These are phyloP conservation scores for Hycleus phaleratus DNA, from an alignment of 1,140 invertebrate species.

Conservation along the genomic window DNA sequence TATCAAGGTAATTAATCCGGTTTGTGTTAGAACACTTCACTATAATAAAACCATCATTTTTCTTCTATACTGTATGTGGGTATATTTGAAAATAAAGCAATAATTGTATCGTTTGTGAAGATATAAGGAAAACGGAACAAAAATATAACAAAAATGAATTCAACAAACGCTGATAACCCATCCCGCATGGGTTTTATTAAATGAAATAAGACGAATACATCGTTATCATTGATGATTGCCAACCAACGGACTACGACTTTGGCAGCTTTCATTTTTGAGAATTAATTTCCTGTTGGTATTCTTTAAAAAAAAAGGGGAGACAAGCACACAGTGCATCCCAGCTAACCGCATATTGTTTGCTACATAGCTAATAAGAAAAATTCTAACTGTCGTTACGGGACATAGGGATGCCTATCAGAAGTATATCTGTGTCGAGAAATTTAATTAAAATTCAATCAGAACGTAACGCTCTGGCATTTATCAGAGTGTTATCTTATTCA, in stretches of 20 bases:
- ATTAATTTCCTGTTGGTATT: conserved; percentile 44
- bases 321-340: conserved; percentile 31
- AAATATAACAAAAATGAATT: too few species aligned
- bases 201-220: conserved; percentile 37
- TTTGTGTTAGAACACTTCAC: too few species aligned
- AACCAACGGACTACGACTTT: conserved; percentile 27
- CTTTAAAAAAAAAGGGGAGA: conserved; percentile 37
- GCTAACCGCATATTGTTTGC: conserved; percentile 38
- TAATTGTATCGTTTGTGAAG: background rate
- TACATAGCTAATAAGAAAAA: conserved; percentile 36
- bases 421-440: conserved; percentile 34
- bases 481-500: conserved; percentile 34
- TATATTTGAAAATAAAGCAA: background rate
- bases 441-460: conserved; percentile 43
- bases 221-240: conserved; percentile 34
- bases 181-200: conserved; percentile 32
- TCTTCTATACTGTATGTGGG: too few species aligned
- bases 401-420: conserved; percentile 28
- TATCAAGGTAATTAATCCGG: too few species aligned
- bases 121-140: background rate
- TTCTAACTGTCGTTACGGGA: conserved; percentile 28
- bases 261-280: conserved; percentile 41
- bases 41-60: too few species aligned
- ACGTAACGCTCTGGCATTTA: conserved; percentile 34
- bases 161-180: conserved; percentile 29